A percentile compares a stretch with the other conserved stretches of the same genome.
phyloP scores from a whole-genome alignment of 2,113 vertebrate species.

The Cyphomyrus plagiostoma region DNA sequence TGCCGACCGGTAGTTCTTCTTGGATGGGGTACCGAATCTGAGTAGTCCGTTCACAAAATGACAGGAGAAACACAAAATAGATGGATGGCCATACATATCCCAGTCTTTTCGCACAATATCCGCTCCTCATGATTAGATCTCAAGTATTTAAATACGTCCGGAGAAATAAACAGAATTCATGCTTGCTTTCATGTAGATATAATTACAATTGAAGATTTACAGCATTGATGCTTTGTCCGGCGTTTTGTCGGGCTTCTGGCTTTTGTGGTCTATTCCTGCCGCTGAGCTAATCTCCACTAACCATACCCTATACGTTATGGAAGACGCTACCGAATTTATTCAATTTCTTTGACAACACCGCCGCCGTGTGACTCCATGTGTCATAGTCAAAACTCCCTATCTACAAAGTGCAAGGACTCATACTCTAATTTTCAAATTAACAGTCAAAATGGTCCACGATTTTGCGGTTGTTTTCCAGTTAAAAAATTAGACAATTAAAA shows the following conservation, averaged over 20 bases:
- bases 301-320: not conserved
- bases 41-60: conserved; percentile 11
- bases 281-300: not conserved
- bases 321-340: not conserved
- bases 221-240: not conserved
- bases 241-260: not conserved
- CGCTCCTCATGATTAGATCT: not conserved
- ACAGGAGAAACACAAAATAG: conserved; percentile 23
- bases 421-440: not conserved
- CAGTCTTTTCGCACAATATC: conserved; percentile 53
- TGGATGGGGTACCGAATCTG: conserved; percentile 48
- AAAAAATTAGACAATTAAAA: not conserved
- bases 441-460: not conserved
- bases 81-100: conserved; percentile 38
- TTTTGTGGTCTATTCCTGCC: not conserved
- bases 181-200: not conserved
- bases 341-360: not conserved
- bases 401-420: not conserved
- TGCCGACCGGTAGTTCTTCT: conserved; percentile 51
- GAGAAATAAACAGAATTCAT: not conserved
- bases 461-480: not conserved
- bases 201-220: not conserved
- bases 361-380: not conserved
- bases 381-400: not conserved
- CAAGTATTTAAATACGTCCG: not conserved